A percentile compares a stretch with the other conserved stretches of the same genome.
phyloP scores from a whole-genome alignment of 1,140 invertebrate species.

The Centruroides vittatus region DNA sequence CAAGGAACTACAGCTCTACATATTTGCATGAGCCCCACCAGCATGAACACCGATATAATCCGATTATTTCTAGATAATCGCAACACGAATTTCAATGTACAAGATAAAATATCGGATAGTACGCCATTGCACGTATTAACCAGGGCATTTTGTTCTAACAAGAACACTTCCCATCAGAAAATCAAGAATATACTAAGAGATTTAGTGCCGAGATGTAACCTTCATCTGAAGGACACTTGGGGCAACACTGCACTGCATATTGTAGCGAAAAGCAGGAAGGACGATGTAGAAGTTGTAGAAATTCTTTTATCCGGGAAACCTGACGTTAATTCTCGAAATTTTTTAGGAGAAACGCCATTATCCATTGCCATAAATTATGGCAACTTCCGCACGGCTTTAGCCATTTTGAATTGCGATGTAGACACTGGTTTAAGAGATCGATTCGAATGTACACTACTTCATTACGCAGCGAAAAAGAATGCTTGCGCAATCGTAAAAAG shows the following conservation, averaged over 20 bases:
- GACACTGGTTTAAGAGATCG: slow-evolving; percentile 17
- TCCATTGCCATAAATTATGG: slow-evolving; percentile 93
- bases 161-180: too few species aligned
- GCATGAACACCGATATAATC: not conserved
- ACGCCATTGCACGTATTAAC: too few species aligned
- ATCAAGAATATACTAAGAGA: too few species aligned
- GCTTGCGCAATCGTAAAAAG: not conserved
- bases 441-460: slow-evolving; percentile 13
- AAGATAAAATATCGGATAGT: not conserved
- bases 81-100: not conserved
- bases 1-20: not conserved
- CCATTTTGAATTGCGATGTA: slow-evolving; percentile 25
- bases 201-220: too few species aligned
- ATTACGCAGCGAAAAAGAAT: slow-evolving; percentile 14
- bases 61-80: not conserved
- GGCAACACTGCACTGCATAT: not conserved
- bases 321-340: slow-evolving; percentile 40
- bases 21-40: not conserved
- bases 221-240: too few species aligned
- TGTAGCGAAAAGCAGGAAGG: not conserved
- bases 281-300: not conserved
- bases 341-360: slow-evolving; percentile 80
- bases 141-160: too few species aligned
- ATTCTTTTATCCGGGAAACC: slow-evolving; percentile 3
- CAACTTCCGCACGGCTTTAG: slow-evolving; percentile 64